Percentiles rank a stretch among this genome's conserved stretches.
These are phyloP conservation scores for Lampropteryx suffumata DNA, from an alignment of 2,888 invertebrate genomes.

Conservation along the genomic window DNA sequence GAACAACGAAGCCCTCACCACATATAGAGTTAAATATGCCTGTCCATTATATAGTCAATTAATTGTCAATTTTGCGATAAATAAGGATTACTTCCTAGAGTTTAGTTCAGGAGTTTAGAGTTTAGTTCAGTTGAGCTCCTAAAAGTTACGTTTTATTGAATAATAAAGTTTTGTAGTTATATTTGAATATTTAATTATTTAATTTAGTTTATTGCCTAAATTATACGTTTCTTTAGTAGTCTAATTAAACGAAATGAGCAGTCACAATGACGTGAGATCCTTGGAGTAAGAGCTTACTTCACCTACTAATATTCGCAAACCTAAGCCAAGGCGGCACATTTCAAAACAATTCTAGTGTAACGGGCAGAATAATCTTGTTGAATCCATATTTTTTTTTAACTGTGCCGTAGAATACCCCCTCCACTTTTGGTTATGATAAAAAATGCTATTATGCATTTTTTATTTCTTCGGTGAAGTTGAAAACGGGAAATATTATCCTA, in stretches of 20 bases:
- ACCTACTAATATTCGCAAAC: conserved; percentile 18
- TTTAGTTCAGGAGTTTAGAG: too few relatives aligned
- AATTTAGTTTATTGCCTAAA: too few relatives aligned
- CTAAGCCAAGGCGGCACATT: conserved; percentile 30
- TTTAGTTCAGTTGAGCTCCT: too few relatives aligned
- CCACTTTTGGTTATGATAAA: conserved; percentile 22
- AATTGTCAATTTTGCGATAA: too few relatives aligned
- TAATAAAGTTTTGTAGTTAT: too few relatives aligned
- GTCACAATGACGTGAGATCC: conserved; percentile 5
- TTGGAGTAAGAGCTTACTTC: conserved; percentile 7
- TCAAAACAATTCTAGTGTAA: conserved; percentile 29
- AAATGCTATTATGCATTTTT: conserved; percentile 11
- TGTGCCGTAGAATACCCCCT: conserved; percentile 22
- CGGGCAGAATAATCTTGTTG: conserved; percentile 24
- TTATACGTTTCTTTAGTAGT: too few relatives aligned
- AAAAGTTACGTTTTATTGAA: too few relatives aligned
- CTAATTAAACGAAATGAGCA: conserved; percentile 8
- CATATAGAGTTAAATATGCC: too few relatives aligned
- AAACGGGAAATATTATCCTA: background rate
- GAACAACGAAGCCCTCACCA: too few relatives aligned
- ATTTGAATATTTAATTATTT: too few relatives aligned
- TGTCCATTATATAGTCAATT: too few relatives aligned
- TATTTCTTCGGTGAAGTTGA: background rate
- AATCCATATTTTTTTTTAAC: conserved; percentile 21
- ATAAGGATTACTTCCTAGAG: too few relatives aligned